phyloP scores from a whole-genome alignment of 2,888 invertebrate genomes.

The Xanthia togata region DNA sequence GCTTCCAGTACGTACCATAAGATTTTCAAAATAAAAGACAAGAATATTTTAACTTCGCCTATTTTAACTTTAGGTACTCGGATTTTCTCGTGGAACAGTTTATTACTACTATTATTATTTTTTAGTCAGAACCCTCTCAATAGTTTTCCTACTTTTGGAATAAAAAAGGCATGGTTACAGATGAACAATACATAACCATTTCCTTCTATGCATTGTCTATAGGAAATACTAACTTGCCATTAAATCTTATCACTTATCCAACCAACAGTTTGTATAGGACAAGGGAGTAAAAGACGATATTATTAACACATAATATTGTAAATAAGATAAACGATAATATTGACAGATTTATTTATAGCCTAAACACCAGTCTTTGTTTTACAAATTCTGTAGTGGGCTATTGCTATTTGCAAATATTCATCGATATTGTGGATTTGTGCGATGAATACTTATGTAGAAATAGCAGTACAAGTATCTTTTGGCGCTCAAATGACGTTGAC shows the following conservation, averaged over 20 bases:
- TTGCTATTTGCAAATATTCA: constrained; percentile 51
- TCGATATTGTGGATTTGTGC: constrained; percentile 24
- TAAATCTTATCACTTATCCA: constrained; percentile 56
- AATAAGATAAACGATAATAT: constrained; percentile 69
- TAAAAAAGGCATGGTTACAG: constrained; percentile 15
- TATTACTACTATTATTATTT: neutral
- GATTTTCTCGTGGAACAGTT: neutral
- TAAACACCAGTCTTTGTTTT: constrained; percentile 45
- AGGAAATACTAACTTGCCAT: constrained; percentile 12
- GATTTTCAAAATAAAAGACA: neutral
- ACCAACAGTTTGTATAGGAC: constrained; percentile 22
- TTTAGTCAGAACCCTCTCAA: constrained; percentile 5
- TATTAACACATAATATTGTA: constrained; percentile 72
- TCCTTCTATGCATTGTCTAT: constrained; percentile 52
- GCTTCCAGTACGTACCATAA: neutral
- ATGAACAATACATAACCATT: constrained; percentile 3
- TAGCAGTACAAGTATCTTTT: neutral
- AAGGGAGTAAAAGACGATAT: constrained; percentile 58
- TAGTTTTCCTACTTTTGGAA: neutral
- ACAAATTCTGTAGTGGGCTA: constrained; percentile 33
- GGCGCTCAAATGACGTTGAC: no score
- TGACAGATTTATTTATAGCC: constrained; percentile 68
- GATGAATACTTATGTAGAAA: constrained; percentile 31
- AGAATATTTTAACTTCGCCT: no score
- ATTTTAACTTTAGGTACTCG: no score